Percentiles rank a stretch among this genome's conserved stretches.
Conservation (phyloP, 1,140 invertebrate species). For the Aphaenogaster rudis region DNA sequence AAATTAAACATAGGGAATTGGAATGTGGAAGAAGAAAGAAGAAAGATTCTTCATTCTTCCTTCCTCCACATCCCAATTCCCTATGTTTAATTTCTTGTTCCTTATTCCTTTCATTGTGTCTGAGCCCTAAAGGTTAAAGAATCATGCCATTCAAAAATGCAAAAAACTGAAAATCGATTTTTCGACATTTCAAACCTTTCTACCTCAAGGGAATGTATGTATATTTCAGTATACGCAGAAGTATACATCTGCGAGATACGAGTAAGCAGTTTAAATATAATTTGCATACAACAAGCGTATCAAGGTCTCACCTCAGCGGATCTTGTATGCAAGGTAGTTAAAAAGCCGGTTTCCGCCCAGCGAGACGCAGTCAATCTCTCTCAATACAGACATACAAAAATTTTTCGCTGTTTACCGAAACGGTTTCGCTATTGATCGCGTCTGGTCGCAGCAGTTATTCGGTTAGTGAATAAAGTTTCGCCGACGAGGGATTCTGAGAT, state of each 20-base stretch:
- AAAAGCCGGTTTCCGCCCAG: not conserved
- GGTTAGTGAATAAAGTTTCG: slow-evolving; percentile 43
- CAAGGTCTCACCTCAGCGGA: not conserved
- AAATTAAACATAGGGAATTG: too few relatives aligned
- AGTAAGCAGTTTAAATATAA: not conserved
- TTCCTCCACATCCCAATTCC: too few relatives aligned
- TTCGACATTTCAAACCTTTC: too few relatives aligned
- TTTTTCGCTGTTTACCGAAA: slow-evolving; percentile 50
- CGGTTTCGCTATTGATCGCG: slow-evolving; percentile 40
- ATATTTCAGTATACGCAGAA: not conserved
- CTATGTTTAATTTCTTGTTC: too few relatives aligned
- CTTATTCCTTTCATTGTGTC: too few relatives aligned
- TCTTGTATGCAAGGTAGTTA: not conserved
- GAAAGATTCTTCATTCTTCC: too few relatives aligned
- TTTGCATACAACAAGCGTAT: not conserved
- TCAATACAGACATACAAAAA: slow-evolving; percentile 7
- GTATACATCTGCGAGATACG: not conserved
- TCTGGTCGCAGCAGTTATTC: slow-evolving; percentile 22
- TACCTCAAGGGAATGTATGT: not conserved
- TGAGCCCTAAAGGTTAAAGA: too few relatives aligned
- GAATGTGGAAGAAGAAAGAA: too few relatives aligned
- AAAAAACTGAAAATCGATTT: too few relatives aligned
- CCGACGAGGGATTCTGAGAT: slow-evolving; percentile 24
- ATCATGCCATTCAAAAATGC: too few relatives aligned
- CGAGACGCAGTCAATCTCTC: not conserved